Evolutionary conservation across 1,140 invertebrate species (phyloP).

Genomic region (Megalopta genalis): DNA sequence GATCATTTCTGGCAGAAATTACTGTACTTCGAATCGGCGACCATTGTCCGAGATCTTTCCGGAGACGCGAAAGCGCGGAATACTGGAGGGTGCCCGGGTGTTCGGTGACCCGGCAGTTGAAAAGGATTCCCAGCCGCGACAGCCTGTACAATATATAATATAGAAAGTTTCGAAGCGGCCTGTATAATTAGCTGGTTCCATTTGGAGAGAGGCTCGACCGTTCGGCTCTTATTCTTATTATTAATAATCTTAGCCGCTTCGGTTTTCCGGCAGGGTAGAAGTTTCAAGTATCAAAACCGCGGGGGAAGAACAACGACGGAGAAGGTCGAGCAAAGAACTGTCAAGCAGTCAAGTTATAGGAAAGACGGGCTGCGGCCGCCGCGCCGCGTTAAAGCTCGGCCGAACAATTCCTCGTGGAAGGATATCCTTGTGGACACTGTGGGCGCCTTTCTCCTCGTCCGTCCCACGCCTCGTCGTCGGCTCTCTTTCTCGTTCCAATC

Average conservation of each 20-base stretch:
- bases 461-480: neutral
- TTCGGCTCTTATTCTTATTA: constrained; percentile 2
- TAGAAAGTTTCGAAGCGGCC: neutral
- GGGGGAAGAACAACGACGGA: neutral
- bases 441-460: constrained; percentile 35
- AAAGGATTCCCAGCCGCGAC: too few relatives aligned
- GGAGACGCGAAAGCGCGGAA: too few relatives aligned
- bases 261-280: neutral
- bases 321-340: constrained; percentile 33
- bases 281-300: neutral
- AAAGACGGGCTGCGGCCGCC: neutral
- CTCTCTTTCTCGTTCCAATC: constrained; percentile 4
- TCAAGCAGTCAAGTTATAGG: constrained; percentile 46
- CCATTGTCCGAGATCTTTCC: too few relatives aligned
- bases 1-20: too few relatives aligned
- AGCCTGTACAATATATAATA: too few relatives aligned
- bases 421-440: constrained; percentile 39
- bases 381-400: constrained; percentile 17
- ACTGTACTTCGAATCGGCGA: too few relatives aligned
- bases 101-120: too few relatives aligned
- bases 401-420: constrained; percentile 57
- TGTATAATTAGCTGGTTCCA: neutral
- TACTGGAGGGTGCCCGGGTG: too few relatives aligned
- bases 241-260: neutral
- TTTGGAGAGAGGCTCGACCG: neutral